phyloP scores from a whole-genome alignment of 2,797 vertebrate genomes.

The Pterois miles region DNA sequence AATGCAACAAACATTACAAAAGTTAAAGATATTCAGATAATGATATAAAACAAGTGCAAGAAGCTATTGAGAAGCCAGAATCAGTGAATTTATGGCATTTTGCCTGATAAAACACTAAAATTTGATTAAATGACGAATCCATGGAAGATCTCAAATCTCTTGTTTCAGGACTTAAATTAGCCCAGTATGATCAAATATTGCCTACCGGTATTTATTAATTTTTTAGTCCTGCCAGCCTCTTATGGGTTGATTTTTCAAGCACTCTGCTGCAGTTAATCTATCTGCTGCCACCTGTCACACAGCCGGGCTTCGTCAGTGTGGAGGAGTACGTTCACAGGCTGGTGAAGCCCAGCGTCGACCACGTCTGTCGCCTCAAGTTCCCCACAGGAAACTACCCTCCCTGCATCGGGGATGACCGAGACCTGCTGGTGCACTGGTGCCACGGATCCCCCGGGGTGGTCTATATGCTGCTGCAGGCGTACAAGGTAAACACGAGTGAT shows the following conservation, averaged over 20 bases:
- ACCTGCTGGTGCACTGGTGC: slow-evolving; percentile 97
- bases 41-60: neutral
- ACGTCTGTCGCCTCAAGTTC: slow-evolving; percentile 89
- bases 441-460: slow-evolving; percentile 93
- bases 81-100: neutral
- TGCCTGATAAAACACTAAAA: neutral
- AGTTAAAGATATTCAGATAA: neutral
- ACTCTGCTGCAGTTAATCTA: too few species aligned
- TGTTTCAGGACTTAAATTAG: neutral
- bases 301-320: slow-evolving; percentile 81
- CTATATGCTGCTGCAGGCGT: slow-evolving; percentile 97
- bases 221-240: too few species aligned
- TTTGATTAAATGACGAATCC: too few species aligned
- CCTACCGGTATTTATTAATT: neutral
- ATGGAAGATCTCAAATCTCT: too few species aligned
- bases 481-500: slow-evolving; percentile 82
- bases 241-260: too few species aligned
- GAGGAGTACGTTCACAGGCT: slow-evolving; percentile 83
- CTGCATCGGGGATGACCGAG: slow-evolving; percentile 88
- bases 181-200: neutral
- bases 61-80: neutral
- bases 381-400: slow-evolving; percentile 94
- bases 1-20: neutral
- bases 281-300: neutral
- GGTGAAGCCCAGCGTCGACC: slow-evolving; percentile 94